phyloP scores from a whole-genome alignment of 53 echinoderm and acorn worm genomes.

The Stichopus horrens region DNA sequence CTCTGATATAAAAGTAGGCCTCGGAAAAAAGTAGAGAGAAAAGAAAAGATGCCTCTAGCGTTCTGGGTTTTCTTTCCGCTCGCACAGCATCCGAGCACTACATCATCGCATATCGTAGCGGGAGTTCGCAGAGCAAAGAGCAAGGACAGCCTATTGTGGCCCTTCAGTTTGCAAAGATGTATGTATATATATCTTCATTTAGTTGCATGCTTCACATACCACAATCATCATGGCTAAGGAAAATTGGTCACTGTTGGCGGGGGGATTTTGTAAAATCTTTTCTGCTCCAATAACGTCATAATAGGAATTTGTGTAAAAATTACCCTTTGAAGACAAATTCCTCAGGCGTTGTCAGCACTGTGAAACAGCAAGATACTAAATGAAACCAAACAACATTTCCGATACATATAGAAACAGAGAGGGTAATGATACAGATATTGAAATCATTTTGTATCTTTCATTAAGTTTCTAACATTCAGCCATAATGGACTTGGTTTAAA shows the following conservation, averaged over 20 bases:
- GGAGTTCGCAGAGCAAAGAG: slow-evolving; percentile 19
- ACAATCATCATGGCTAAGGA: background rate
- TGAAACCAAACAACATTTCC: too few relatives aligned
- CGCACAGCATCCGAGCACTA: background rate
- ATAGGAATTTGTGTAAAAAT: background rate
- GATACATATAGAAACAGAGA: too few relatives aligned
- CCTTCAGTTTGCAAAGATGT: background rate
- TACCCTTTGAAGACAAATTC: too few relatives aligned
- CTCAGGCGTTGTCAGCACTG: too few relatives aligned
- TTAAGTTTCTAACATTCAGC: too few relatives aligned
- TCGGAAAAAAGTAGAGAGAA: background rate
- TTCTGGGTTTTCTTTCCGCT: slow-evolving; percentile 9
- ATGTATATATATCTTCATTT: background rate
- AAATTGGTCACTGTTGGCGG: slow-evolving; percentile 7
- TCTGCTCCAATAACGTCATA: background rate
- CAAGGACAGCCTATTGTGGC: background rate
- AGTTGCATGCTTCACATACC: slow-evolving; percentile 25
- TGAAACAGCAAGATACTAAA: too few relatives aligned
- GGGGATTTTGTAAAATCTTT: background rate
- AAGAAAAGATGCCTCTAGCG: slow-evolving; percentile 25
- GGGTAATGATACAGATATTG: too few relatives aligned
- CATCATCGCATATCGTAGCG: slow-evolving; percentile 8
- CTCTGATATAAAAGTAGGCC: slow-evolving; percentile 25
- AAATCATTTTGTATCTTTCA: too few relatives aligned
- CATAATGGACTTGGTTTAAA: too few relatives aligned